Conservation (phyloP, 2,113 vertebrate species). For the Zosterops borbonicus region DNA sequence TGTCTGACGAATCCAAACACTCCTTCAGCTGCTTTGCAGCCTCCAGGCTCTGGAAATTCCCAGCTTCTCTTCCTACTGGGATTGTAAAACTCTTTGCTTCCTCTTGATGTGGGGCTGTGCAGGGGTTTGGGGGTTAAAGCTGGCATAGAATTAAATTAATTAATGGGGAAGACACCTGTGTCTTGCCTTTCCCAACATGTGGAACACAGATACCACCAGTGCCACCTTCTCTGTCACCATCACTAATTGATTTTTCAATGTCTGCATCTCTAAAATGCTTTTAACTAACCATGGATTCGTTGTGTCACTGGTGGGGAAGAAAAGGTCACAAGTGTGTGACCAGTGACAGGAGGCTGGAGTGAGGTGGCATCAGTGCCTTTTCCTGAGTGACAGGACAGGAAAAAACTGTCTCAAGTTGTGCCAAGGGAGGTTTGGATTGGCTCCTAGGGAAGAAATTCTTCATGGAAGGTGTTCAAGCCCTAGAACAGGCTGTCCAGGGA, state of each 20-base stretch:
- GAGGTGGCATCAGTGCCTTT: neutral
- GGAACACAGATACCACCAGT: neutral
- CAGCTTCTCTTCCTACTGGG: neutral
- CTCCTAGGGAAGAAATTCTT: no score
- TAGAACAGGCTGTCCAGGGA: neutral
- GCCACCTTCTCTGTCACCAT: neutral
- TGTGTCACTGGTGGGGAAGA: neutral
- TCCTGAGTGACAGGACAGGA: neutral
- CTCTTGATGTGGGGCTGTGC: neutral
- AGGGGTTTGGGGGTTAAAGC: neutral
- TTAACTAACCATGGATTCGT: neutral
- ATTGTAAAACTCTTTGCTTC: neutral
- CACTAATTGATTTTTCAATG: neutral
- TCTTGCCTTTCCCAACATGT: neutral
- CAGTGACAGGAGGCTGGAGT: neutral
- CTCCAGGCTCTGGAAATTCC: neutral
- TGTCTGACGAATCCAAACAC: neutral
- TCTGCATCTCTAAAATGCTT: neutral
- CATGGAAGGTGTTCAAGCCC: neutral
- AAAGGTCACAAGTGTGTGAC: neutral
- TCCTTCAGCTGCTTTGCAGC: neutral
- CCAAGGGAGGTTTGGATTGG: neutral
- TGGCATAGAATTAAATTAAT: neutral
- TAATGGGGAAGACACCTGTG: rapidly evolving
- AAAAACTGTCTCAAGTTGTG: neutral